Evolutionary conservation across 1,140 invertebrate genomes (phyloP), one percentile per base, ranked within the genome.

Genomic region (Apis mellifera): DNA sequence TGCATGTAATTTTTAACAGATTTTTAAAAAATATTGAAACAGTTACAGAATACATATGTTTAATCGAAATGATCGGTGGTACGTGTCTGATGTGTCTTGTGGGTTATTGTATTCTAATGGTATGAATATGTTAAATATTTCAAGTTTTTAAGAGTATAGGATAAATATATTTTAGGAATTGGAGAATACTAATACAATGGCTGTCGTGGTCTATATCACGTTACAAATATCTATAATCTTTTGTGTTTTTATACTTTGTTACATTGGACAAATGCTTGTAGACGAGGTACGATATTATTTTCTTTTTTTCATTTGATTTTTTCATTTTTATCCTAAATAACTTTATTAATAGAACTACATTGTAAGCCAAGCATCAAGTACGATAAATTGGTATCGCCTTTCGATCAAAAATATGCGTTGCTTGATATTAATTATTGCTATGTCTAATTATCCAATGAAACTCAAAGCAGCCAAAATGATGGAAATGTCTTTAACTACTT

Each of bases 11-110:
- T 32, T 11, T 11, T n/a, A 8, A 23, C 57, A 86, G 85, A 59
- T 83, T 86, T 69, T 59, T 87, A 15, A 68, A 70, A 52, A 62
- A 77, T n/a, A 60, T 86, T 23, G 72, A 87, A 17, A 23, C 60
- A 7, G 62, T 74, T 26, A 69, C 85, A 21, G 77, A 80, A 26
- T 83, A 82, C 13, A 85, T 91, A 48, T 91, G 88, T 74, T 79
- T 91, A 12, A 84, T 84, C 13, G 90, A 91, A 65, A 59, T 86
- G 52, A n/a, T 79, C 19, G 85, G 84, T 1, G 73, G 70, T 54
- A 62, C 87, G 0, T 48, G 90, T 79, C 89, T 91, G 17, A 87
- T 91, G 42, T 92, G 92, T 66, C 83, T 91, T 42, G 55, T 65
- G 12, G 86, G 50, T 32, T 87, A 76, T 68, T 86, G 52, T 64